These are phyloP conservation scores for Ctenopoma multispine DNA, from an alignment of 2,797 vertebrate species.

Conservation along the genomic window DNA sequence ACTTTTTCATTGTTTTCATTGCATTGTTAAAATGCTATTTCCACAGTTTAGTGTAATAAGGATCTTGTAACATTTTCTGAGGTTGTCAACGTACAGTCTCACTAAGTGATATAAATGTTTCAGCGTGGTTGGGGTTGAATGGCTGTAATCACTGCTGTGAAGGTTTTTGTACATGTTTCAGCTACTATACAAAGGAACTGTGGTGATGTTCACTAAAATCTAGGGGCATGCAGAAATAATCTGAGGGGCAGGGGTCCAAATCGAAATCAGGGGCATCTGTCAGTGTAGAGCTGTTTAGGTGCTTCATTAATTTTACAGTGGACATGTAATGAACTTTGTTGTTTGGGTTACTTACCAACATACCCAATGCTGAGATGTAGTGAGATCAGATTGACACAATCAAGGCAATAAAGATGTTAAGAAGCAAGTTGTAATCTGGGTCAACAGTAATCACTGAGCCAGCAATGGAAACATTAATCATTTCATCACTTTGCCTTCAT, in stretches of 20 bases:
- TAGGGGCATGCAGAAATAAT: too few species aligned
- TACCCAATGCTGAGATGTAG: too few species aligned
- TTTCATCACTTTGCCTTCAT: slow-evolving; percentile 39
- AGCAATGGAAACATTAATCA: slow-evolving; percentile 5
- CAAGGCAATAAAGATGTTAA: not conserved
- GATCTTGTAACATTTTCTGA: not conserved
- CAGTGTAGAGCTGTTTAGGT: too few species aligned
- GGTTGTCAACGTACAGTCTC: too few species aligned
- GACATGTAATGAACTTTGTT: too few species aligned
- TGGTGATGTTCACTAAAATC: too few species aligned
- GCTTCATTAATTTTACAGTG: too few species aligned
- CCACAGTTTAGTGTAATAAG: not conserved
- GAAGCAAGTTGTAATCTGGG: not conserved
- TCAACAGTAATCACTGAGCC: slow-evolving; percentile 35
- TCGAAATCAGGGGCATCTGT: too few species aligned
- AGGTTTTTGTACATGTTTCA: not conserved
- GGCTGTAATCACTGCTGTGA: not conserved
- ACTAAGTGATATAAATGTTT: not conserved
- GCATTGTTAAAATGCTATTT: not conserved
- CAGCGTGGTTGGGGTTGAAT: not conserved
- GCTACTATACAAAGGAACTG: too few species aligned
- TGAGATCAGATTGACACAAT: not conserved
- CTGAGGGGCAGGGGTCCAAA: too few species aligned
- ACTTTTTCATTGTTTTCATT: not conserved
- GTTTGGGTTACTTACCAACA: too few species aligned